A percentile compares a stretch with the other conserved stretches of the same genome.
Conservation (phyloP, 1,140 invertebrate species). For the Aphis craccivora region DNA sequence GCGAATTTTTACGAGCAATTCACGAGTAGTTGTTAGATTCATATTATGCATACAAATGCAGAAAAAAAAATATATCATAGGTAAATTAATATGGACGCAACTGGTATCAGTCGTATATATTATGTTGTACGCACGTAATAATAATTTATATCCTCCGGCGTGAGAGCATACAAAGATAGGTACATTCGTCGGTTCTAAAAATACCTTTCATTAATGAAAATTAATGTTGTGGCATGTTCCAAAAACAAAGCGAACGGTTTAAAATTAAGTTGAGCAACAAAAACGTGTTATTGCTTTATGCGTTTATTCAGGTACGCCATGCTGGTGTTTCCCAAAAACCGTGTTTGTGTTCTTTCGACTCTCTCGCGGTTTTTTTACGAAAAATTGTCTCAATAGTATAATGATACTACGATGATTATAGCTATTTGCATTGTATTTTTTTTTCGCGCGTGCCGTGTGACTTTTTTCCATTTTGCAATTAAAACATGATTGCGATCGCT, state of each 20-base stretch:
- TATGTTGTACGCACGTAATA: neutral
- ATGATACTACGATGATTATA: neutral
- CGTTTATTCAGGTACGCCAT: neutral
- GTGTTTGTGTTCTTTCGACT: neutral
- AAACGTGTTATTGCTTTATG: slow-evolving; percentile 1
- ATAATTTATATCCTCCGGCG: neutral
- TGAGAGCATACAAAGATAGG: neutral
- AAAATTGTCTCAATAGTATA: neutral
- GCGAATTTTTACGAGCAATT: neutral
- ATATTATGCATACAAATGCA: neutral
- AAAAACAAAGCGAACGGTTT: neutral
- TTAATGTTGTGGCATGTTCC: neutral
- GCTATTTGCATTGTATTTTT: neutral
- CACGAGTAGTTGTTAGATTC: neutral
- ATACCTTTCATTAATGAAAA: neutral
- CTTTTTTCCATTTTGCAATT: neutral
- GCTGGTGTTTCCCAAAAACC: neutral
- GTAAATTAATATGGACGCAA: neutral
- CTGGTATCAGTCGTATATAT: neutral
- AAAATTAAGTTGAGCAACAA: neutral
- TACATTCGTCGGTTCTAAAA: neutral
- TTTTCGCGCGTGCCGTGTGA: neutral
- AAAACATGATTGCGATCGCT: neutral
- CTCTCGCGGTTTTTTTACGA: neutral
- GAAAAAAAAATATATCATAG: neutral